Base-by-base conservation (phyloP, 2,888 invertebrate species). In the Drosophila mulleri region DNA sequence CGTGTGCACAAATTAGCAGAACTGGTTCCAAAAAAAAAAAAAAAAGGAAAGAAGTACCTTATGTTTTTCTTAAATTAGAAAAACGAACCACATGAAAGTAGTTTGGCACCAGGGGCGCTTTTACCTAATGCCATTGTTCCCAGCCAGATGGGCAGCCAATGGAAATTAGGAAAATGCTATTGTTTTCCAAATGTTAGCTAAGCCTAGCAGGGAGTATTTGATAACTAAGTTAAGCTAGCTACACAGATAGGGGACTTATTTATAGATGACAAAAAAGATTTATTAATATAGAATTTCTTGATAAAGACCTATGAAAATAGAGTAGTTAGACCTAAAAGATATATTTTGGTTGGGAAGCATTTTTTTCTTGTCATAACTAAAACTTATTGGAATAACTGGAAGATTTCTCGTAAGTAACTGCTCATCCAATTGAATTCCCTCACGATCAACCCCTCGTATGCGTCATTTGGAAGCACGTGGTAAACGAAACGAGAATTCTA, bases 1-100 rank as follows among this genome's bases (percentile, higher is more conserved):
- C 86, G 86, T 86, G 86, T 80, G 86, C 79, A 73, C 86, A 88
- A 86, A 89, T 86, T 86, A 89, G 88, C 86, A 69, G 69, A 86
- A 89, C 89, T 89, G 86, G 89, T 86, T 82, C 60, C 54, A 54
- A 23, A 53, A 41, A 52, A 63, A 23, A 29, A 29, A 32, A 39
- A 12, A 16, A 2, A 11, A 23, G 23, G 18, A 23, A 26, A 54
- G 18, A 26, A 54, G 18, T 23, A 75, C 72, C 82, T 69, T 65
- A 50, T 73, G 71, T 79, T 84, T 84, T 84, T 68, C 67, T 60
- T 75, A 56, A 79, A 63, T 66, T 66, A 58, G 53, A 41, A 47
- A 70, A 44, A 53, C 70, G 57, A 70, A 67, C 66, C 75, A 52
- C 63, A 67, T 65, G 53, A 54, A 77, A 74, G 57, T 67, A 82